Conservation (phyloP, 2,113 vertebrate genomes). For the Clinocottus analis region DNA sequence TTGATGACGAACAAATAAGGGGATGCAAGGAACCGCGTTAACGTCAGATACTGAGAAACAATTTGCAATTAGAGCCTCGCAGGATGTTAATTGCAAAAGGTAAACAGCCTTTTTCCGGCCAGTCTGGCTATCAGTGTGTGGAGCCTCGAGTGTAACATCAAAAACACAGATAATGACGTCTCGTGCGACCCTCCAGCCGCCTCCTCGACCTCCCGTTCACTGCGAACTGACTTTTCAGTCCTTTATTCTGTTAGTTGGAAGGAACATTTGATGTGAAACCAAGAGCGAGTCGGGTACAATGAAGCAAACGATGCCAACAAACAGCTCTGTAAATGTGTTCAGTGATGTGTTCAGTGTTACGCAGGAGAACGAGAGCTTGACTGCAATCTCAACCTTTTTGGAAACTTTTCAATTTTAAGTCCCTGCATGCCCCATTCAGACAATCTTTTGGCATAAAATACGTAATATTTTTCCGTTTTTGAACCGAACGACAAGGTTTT, state of each 20-base stretch:
- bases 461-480: too few relatives aligned
- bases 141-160: slow-evolving; percentile 46
- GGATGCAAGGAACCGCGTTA: slow-evolving; percentile 22
- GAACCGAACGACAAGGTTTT: too few relatives aligned
- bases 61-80: slow-evolving; percentile 57
- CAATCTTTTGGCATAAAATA: too few relatives aligned
- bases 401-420: too few relatives aligned
- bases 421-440: too few relatives aligned
- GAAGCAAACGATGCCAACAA: slow-evolving; percentile 33
- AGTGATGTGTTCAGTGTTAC: slow-evolving; percentile 45
- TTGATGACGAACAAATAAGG: slow-evolving; percentile 51
- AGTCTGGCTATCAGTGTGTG: slow-evolving; percentile 58
- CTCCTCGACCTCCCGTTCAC: slow-evolving; percentile 22
- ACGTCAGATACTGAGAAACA: slow-evolving; percentile 64
- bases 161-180: slow-evolving; percentile 61
- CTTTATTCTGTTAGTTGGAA: slow-evolving; percentile 13
- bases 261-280: slow-evolving; percentile 12
- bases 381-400: too few relatives aligned
- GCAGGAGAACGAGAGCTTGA: slow-evolving; percentile 30
- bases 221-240: slow-evolving; percentile 24
- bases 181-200: slow-evolving; percentile 51
- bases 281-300: slow-evolving; percentile 9
- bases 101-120: slow-evolving; percentile 74
- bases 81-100: slow-evolving; percentile 75
- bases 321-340: slow-evolving; percentile 45